These are phyloP conservation scores for Cyclopterus lumpus DNA, from an alignment of 2,797 vertebrate species.

Conservation along the genomic window DNA sequence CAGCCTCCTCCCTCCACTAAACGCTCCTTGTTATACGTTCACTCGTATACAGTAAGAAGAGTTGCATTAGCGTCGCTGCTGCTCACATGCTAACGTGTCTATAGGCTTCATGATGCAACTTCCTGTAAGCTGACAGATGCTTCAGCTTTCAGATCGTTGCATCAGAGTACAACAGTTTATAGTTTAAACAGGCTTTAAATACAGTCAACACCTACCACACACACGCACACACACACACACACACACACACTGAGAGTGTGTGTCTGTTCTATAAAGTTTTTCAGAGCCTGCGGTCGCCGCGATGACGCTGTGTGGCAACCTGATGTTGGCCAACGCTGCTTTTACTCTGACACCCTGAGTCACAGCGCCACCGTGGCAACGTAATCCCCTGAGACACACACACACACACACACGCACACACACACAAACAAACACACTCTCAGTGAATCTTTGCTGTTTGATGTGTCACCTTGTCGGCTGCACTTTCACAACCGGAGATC, in stretches of 20 bases:
- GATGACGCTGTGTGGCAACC: slow-evolving; percentile 47
- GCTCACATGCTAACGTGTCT: slow-evolving; percentile 63
- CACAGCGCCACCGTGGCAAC: slow-evolving; percentile 48
- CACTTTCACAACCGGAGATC: slow-evolving; percentile 26
- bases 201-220: slow-evolving; percentile 59
- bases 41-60: slow-evolving; percentile 23
- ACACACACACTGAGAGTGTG: neutral
- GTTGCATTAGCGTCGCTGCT: slow-evolving; percentile 26
- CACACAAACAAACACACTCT: slow-evolving; percentile 9
- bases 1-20: neutral
- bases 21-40: neutral
- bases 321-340: slow-evolving; percentile 53
- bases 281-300: slow-evolving; percentile 31
- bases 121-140: slow-evolving; percentile 76
- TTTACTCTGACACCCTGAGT: slow-evolving; percentile 70
- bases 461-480: slow-evolving; percentile 19
- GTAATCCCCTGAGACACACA: slow-evolving; percentile 33
- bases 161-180: slow-evolving; percentile 78
- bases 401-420: neutral
- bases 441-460: slow-evolving; percentile 20
- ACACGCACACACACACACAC: slow-evolving; percentile 32
- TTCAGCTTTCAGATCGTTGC: slow-evolving; percentile 78
- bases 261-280: slow-evolving; percentile 27
- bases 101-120: slow-evolving; percentile 80
- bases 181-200: slow-evolving; percentile 76